Base-by-base conservation (phyloP, 1,140 invertebrate genomes). In the Galleria mellonella region DNA sequence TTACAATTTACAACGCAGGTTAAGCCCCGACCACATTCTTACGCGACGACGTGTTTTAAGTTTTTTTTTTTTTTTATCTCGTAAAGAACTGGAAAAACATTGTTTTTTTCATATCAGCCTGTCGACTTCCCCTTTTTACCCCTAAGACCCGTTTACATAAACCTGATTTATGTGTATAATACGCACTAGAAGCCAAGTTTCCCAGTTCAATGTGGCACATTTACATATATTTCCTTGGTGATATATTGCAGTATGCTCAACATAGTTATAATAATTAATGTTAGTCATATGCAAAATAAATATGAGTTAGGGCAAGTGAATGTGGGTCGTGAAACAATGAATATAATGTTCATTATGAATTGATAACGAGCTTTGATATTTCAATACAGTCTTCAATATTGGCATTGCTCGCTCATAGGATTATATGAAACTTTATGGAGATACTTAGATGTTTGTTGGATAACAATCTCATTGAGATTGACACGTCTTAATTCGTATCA, bases 101-200 rank as follows among this genome's bases (percentile, higher is more conserved):
- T 51, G 49, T 42, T 51, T 23, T n/a, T 51, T 46, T 37, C 42
- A 37, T 44, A 37, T 12, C 37, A 28, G 14, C 28, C 35, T 10
- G 35, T 37, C 35, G 35, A 38, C 13, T 39, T 47, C 43, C 39
- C 28, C 43, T 29, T 36, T 39, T 37, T 28, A 40, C 39, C 35
- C 32, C 41, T 29, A 43, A 37, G 17, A 37, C 13, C 28, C 13
- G 40, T 45, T 52, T 42, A 40, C 50, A 52, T 52, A 52, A 52
- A 52, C 38, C 32, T 52, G 50, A 52, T 52, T 52, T 52, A 52
- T 52, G 33, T 14, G 32, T 15, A 47, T 38, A 52, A 41, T 44
- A 29, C 32, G 32, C 31, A 52, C 37, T 46, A 29, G 47, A 43
- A 46, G 43, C 50, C 50, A 47, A 52, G 39, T 52, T 47, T 52